Conservation (phyloP, 2,113 vertebrate species). For the Arothron firmamentum region DNA sequence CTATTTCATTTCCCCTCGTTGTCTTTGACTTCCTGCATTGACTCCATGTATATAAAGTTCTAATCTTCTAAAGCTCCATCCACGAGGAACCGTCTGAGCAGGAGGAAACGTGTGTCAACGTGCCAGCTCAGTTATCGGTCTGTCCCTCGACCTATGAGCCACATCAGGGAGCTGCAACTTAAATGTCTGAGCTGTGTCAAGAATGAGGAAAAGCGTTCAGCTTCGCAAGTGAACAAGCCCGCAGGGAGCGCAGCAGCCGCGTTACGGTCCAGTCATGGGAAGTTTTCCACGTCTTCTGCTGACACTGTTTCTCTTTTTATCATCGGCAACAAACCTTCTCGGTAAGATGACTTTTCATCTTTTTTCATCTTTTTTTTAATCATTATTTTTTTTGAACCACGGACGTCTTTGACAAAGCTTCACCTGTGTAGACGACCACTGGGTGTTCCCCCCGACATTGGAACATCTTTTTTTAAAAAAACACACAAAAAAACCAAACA, state of each 20-base stretch:
- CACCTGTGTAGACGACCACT: slow-evolving; percentile 18
- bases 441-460: no score
- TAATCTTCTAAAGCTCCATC: background rate
- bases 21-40: no score
- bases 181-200: slow-evolving; percentile 12
- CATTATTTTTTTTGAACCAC: no score
- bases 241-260: background rate
- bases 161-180: no score
- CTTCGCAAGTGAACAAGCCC: slow-evolving; percentile 1
- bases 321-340: slow-evolving; percentile 6
- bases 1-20: no score
- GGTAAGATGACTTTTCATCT: slow-evolving; percentile 45
- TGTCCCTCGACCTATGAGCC: background rate
- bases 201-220: slow-evolving; percentile 54
- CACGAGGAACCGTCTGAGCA: no score
- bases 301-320: slow-evolving; percentile 18
- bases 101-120: slow-evolving; percentile 3
- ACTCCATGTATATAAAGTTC: no score
- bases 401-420: slow-evolving; percentile 5
- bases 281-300: background rate
- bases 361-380: background rate
- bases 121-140: background rate
- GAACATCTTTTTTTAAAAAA: no score
- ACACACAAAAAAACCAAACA: no score
- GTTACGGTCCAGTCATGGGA: slow-evolving; percentile 41